Evolutionary conservation across 2,113 vertebrate species (phyloP).

Genomic region (Acanthisitta chloris): DNA sequence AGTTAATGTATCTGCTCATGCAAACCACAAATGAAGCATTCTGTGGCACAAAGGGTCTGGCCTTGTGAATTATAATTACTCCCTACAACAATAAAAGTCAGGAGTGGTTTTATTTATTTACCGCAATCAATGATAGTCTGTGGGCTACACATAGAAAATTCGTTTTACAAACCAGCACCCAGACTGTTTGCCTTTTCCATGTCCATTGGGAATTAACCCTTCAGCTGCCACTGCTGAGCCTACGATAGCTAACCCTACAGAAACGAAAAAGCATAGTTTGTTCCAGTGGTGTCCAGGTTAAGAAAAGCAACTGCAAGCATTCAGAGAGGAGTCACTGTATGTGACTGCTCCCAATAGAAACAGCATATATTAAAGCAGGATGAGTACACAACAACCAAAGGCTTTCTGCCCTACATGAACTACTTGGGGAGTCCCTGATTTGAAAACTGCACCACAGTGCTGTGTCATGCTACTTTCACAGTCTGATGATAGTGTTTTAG

Average conservation of each 20-base stretch:
- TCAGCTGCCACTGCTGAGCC: neutral
- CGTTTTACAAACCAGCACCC: conserved; percentile 63
- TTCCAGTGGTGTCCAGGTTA: neutral
- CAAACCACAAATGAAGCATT: conserved; percentile 85
- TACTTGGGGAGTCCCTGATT: neutral
- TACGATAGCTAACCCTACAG: neutral
- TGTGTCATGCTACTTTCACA: neutral
- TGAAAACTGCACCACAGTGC: neutral
- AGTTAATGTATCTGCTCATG: conserved; percentile 87
- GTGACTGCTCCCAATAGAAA: neutral
- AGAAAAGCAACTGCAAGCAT: neutral
- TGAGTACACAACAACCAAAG: neutral
- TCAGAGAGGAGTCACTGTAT: neutral
- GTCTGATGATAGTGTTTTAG: neutral
- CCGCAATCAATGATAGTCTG: conserved; percentile 69
- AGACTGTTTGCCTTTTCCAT: conserved; percentile 35
- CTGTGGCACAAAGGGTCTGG: conserved; percentile 82
- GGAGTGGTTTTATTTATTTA: conserved; percentile 84
- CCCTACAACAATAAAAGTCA: conserved; percentile 85
- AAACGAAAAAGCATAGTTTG: neutral
- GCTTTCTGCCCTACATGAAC: neutral
- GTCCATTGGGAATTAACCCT: conserved; percentile 53
- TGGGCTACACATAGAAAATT: conserved; percentile 65
- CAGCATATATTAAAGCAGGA: neutral
- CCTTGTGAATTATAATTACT: conserved; percentile 84